A percentile compares a stretch with the other conserved stretches of the same genome.
phyloP scores from a whole-genome alignment of 2,888 invertebrate species.

The Pseudococcus viburni region DNA sequence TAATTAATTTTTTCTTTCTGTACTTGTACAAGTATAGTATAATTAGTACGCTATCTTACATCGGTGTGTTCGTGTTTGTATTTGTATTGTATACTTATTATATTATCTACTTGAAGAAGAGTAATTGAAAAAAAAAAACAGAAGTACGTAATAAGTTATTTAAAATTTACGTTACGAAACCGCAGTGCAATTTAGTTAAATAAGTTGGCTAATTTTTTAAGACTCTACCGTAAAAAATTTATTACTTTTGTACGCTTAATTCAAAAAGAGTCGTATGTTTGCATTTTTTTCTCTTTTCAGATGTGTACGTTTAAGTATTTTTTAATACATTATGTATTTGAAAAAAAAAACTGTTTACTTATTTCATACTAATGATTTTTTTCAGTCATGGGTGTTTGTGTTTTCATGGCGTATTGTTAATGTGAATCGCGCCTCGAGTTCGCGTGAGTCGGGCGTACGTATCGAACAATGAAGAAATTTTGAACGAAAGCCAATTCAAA shows the following conservation, averaged over 20 bases:
- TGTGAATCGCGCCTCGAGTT: background rate
- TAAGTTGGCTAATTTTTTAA: constrained; percentile 18
- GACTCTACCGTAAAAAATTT: background rate
- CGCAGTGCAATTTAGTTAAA: constrained; percentile 10
- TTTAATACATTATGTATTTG: constrained; percentile 3
- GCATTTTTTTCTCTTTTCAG: constrained; percentile 32
- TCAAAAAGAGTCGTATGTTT: constrained; percentile 20
- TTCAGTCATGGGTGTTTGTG: background rate
- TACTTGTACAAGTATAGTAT: background rate
- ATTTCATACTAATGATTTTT: background rate
- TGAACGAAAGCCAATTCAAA: constrained; percentile 23
- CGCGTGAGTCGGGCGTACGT: background rate
- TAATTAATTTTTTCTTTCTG: background rate
- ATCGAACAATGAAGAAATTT: constrained; percentile 44
- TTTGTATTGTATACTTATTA: background rate
- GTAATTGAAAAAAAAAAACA: background rate
- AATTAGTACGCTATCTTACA: background rate
- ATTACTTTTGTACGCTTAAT: constrained; percentile 38
- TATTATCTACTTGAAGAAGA: background rate
- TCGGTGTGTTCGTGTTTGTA: constrained; percentile 9
- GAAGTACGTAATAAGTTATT: background rate
- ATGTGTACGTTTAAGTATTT: background rate
- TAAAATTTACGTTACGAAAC: background rate
- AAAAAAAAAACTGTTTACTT: background rate
- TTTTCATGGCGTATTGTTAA: constrained; percentile 4